Conservation (phyloP, 2,113 vertebrate genomes). For the Tenebrosternarchus preto region DNA sequence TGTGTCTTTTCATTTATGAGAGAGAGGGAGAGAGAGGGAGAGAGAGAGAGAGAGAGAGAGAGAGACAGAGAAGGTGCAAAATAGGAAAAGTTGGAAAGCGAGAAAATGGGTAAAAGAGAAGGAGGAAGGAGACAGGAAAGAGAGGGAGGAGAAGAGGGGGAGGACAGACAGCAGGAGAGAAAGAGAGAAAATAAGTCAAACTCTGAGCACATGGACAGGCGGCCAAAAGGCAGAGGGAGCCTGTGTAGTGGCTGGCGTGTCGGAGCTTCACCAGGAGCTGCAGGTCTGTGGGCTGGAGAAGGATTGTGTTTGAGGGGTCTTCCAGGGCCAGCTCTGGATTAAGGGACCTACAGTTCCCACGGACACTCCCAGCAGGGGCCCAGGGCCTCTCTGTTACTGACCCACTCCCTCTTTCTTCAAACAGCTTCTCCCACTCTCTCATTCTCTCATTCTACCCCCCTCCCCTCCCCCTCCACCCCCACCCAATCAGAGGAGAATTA, state of each 20-base stretch:
- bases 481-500: constrained; percentile 6
- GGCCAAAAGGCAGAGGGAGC: background rate
- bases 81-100: background rate
- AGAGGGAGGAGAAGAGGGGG: background rate
- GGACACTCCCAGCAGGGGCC: constrained; percentile 16
- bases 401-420: constrained; percentile 26
- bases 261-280: constrained; percentile 50
- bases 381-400: constrained; percentile 42
- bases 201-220: background rate
- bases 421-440: constrained; percentile 54
- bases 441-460: constrained; percentile 45
- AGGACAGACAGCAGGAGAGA: constrained; percentile 16
- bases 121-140: constrained; percentile 3
- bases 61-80: background rate
- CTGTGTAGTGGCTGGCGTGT: background rate
- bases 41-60: background rate
- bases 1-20: constrained; percentile 70
- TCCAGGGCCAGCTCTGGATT: constrained; percentile 14
- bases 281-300: constrained; percentile 41
- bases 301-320: constrained; percentile 39
- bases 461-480: background rate
- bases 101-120: background rate
- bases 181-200: background rate
- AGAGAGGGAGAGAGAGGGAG: constrained; percentile 62
- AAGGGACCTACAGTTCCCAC: constrained; percentile 21